Conservation (phyloP, 2,888 invertebrate genomes). For the Linnaemya tessellans region DNA sequence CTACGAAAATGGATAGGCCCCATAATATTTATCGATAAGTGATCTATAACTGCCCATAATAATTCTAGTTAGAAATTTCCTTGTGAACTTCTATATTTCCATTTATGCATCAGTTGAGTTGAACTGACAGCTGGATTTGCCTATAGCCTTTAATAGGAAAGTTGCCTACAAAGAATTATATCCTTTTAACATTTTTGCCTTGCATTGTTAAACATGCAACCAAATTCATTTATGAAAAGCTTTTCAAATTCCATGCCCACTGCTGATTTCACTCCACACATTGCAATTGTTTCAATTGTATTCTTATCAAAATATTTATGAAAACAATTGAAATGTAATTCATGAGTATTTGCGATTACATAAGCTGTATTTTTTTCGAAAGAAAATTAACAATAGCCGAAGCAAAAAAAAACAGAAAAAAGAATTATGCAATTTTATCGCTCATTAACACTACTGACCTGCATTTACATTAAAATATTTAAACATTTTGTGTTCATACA, state of each 20-base stretch:
- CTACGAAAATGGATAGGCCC: too few species aligned
- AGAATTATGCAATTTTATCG: constrained; percentile 55
- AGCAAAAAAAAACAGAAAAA: constrained; percentile 15
- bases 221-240: not conserved
- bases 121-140: too few species aligned
- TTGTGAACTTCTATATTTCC: too few species aligned
- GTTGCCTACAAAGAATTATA: too few species aligned
- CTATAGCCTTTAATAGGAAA: too few species aligned
- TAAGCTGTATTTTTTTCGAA: constrained; percentile 18
- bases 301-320: constrained; percentile 32
- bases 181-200: not conserved
- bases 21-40: too few species aligned
- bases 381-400: constrained; percentile 12
- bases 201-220: not conserved
- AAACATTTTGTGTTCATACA: constrained; percentile 9
- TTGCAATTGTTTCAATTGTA: constrained; percentile 18
- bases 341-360: constrained; percentile 49
- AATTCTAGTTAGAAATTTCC: too few species aligned
- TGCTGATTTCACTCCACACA: not conserved
- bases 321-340: constrained; percentile 44
- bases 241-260: not conserved
- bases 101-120: too few species aligned
- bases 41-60: too few species aligned
- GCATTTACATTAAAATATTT: constrained; percentile 61
- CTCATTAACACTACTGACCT: constrained; percentile 68